These are phyloP conservation scores for Strigops habroptila DNA, from an alignment of 2,113 vertebrate genomes.

Conservation along the genomic window DNA sequence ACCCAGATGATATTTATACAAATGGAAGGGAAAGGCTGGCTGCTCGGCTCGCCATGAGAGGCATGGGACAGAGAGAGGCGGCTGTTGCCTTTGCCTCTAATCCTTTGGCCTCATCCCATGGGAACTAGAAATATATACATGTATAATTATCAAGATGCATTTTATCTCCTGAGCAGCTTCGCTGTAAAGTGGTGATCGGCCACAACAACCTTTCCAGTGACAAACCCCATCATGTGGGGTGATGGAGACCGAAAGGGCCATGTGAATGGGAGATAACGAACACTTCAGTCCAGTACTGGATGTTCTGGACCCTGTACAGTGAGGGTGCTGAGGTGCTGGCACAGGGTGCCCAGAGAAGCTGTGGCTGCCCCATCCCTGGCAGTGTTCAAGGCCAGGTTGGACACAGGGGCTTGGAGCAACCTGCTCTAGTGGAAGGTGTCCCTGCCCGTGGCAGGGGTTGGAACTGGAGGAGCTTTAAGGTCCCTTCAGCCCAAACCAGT, in stretches of 20 bases:
- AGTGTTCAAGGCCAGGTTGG: background rate
- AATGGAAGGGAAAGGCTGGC: background rate
- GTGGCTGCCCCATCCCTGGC: background rate
- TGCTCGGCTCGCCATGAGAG: rapidly evolving
- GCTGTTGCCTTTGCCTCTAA: background rate
- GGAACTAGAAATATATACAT: background rate
- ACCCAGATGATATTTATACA: background rate
- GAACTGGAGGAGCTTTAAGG: no score
- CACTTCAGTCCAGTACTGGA: background rate
- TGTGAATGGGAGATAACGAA: background rate
- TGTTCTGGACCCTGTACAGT: background rate
- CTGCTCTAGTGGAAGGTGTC: no score
- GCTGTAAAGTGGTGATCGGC: background rate
- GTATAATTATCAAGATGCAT: background rate
- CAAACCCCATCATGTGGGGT: background rate
- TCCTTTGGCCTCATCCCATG: background rate
- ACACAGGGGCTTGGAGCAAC: no score
- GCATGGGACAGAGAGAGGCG: background rate
- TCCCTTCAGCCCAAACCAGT: background rate
- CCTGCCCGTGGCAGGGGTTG: no score
- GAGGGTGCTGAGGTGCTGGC: background rate
- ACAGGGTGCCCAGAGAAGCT: no score
- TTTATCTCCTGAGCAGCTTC: background rate
- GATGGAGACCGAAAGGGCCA: background rate
- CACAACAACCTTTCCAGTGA: background rate